Conservation (phyloP, 2,797 vertebrate genomes). For the Balearica regulorum region DNA sequence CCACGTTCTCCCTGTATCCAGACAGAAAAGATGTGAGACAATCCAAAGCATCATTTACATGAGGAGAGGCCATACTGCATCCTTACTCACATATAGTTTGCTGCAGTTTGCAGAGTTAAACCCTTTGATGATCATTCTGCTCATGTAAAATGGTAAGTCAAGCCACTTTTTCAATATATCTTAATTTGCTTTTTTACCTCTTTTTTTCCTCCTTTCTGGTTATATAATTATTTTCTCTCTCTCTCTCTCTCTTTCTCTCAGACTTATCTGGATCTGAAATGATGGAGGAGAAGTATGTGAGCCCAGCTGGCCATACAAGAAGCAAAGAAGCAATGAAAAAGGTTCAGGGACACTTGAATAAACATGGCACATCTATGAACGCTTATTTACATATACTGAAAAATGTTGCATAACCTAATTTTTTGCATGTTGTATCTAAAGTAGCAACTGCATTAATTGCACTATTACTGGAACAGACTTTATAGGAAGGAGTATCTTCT, state of each 20-base stretch:
- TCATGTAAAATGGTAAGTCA: constrained; percentile 15
- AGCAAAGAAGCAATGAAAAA: not conserved
- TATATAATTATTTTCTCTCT: not conserved
- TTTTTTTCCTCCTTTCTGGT: not conserved
- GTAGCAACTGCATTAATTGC: not conserved
- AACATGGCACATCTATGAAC: not conserved
- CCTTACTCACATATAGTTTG: not conserved
- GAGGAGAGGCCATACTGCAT: not conserved
- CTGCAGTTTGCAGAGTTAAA: not conserved
- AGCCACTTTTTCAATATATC: not conserved
- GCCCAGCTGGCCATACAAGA: not conserved
- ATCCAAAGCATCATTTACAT: not conserved
- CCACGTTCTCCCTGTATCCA: not conserved
- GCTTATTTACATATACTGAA: not conserved
- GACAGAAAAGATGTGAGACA: not conserved
- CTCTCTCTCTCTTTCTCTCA: not conserved
- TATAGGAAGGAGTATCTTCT: not conserved
- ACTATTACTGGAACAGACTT: not conserved
- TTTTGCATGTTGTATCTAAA: not conserved
- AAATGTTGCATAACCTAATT: not conserved
- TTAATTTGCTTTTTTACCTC: not conserved
- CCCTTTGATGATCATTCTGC: not conserved
- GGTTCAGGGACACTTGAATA: not conserved
- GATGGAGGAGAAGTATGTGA: not conserved
- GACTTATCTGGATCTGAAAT: not conserved